These are phyloP conservation scores for Tenebrosternarchus preto DNA, from an alignment of 2,113 vertebrate genomes.

Conservation along the genomic window DNA sequence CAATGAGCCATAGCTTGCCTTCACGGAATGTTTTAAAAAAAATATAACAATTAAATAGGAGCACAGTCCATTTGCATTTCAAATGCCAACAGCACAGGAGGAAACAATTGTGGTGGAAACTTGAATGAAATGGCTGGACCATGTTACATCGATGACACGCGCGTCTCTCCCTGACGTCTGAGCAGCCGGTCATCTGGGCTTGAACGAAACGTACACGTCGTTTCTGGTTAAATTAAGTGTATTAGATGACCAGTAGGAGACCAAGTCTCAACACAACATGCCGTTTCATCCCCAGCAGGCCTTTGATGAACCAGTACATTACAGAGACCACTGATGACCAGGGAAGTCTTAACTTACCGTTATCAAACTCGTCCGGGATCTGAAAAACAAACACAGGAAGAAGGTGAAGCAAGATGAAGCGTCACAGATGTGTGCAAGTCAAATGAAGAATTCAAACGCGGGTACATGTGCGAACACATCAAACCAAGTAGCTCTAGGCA, in stretches of 20 bases:
- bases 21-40: background rate
- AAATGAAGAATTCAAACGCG: background rate
- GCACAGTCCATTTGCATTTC: background rate
- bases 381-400: conserved; percentile 60
- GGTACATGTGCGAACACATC: background rate
- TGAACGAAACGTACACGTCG: no score
- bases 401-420: conserved; percentile 6
- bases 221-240: no score
- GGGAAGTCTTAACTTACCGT: conserved; percentile 79
- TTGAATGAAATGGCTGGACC: background rate
- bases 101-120: background rate
- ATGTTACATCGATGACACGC: no score
- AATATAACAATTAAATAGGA: background rate
- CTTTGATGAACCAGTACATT: background rate
- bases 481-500: background rate
- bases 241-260: background rate
- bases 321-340: background rate
- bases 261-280: background rate
- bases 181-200: no score
- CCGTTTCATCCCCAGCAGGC: background rate
- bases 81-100: background rate
- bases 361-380: conserved; percentile 91
- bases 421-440: background rate
- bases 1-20: background rate
- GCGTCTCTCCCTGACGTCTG: no score